These are phyloP conservation scores for Eulemur macaco DNA, from an alignment of 2,113 vertebrate genomes.

Conservation along the genomic window DNA sequence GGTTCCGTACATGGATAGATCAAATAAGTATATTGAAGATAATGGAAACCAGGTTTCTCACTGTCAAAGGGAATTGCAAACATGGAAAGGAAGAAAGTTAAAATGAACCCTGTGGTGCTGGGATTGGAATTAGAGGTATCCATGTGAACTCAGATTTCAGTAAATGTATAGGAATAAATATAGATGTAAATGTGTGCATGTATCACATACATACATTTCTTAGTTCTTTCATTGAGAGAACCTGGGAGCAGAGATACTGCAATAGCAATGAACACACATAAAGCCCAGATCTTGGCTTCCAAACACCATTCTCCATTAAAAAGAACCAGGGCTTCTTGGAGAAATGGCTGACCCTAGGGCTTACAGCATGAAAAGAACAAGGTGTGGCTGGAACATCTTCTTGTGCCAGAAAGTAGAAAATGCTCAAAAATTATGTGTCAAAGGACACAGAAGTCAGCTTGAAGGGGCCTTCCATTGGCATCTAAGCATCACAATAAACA, in stretches of 20 bases:
- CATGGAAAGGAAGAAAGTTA: not conserved
- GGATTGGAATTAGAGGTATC: not conserved
- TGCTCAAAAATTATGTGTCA: not conserved
- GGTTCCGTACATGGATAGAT: not conserved
- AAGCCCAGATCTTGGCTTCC: not conserved
- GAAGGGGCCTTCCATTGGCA: not conserved
- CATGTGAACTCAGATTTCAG: not conserved
- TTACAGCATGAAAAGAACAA: not conserved
- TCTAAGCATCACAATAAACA: not conserved
- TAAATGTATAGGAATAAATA: not conserved
- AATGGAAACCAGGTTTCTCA: not conserved
- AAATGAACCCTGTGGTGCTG: not conserved
- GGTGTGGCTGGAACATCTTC: not conserved
- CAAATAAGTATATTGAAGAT: not conserved
- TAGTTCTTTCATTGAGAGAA: not conserved
- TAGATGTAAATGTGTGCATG: not conserved
- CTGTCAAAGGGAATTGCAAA: not conserved
- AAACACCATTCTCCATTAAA: not conserved
- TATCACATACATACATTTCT: not conserved
- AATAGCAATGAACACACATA: not conserved
- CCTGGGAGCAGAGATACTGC: not conserved
- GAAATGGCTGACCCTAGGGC: not conserved
- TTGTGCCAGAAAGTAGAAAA: not conserved
- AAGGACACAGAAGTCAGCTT: not conserved
- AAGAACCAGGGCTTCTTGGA: not conserved